A percentile compares a stretch with the other conserved stretches of the same genome.
Evolutionary conservation across 2,888 invertebrate genomes (phyloP).

Genomic region (Eupithecia subumbrata): DNA sequence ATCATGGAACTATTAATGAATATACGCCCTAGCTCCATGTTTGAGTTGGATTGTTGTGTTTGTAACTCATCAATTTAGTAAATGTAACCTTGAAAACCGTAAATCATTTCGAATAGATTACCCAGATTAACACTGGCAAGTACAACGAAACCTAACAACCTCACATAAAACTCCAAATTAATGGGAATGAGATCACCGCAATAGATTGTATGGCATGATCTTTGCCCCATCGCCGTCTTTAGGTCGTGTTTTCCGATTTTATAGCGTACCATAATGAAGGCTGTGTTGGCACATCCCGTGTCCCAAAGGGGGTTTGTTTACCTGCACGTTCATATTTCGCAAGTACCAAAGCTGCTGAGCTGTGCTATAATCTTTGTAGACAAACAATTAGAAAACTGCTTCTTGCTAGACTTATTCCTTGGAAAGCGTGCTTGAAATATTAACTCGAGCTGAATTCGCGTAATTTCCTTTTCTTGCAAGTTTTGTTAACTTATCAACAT

Average conservation of each 20-base stretch:
- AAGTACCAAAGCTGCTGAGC: slow-evolving; percentile 58
- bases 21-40: not conserved
- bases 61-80: not conserved
- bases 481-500: not conserved
- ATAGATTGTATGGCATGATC: slow-evolving; percentile 37
- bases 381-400: slow-evolving; percentile 52
- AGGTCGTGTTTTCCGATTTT: slow-evolving; percentile 67
- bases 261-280: slow-evolving; percentile 72
- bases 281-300: slow-evolving; percentile 60
- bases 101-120: not conserved
- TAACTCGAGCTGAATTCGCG: slow-evolving; percentile 9
- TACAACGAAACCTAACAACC: not conserved
- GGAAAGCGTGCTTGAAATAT: slow-evolving; percentile 27
- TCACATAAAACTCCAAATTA: slow-evolving; percentile 8
- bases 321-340: slow-evolving; percentile 68
- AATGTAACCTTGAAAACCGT: not conserved
- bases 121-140: not conserved
- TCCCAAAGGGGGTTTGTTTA: slow-evolving; percentile 68
- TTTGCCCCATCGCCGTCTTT: slow-evolving; percentile 49
- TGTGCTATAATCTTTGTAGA: slow-evolving; percentile 56
- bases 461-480: not conserved
- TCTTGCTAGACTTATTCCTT: slow-evolving; percentile 30
- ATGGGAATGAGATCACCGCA: slow-evolving; percentile 19
- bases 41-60: slow-evolving; percentile 5
- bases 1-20: slow-evolving; percentile 21